Conservation (phyloP, 2,113 vertebrate species). For the Donacobius atricapilla region DNA sequence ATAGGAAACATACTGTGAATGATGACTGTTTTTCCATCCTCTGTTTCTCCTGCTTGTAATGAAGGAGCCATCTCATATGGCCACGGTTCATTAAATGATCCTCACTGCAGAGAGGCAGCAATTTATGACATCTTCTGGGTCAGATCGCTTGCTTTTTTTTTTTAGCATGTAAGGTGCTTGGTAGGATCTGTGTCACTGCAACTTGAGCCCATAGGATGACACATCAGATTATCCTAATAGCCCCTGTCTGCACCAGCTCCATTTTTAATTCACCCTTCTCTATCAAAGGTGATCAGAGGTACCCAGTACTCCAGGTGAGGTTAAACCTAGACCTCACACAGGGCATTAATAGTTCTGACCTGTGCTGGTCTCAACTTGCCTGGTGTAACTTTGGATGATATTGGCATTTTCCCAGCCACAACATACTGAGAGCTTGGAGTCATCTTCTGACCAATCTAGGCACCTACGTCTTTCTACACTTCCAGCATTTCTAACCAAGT, state of each 20-base stretch:
- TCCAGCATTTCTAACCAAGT: not conserved
- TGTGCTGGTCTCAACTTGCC: not conserved
- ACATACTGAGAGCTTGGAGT: not conserved
- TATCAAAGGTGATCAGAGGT: not conserved
- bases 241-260: not conserved
- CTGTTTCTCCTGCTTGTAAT: not conserved
- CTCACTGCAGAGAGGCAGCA: not conserved
- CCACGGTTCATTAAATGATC: not conserved
- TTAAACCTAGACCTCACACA: not conserved
- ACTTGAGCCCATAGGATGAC: not conserved
- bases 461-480: not conserved
- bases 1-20: conserved; percentile 40
- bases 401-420: conserved; percentile 12
- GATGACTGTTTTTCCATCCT: conserved; percentile 29
- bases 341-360: conserved; percentile 38
- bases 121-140: not conserved
- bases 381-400: not conserved
- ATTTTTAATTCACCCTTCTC: not conserved
- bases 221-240: not conserved
- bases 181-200: not conserved
- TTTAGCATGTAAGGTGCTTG: not conserved
- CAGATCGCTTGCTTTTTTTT: not conserved
- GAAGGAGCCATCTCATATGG: not conserved
- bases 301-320: not conserved
- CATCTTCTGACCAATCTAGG: not conserved